Percentiles rank a stretch among this genome's conserved stretches.
Evolutionary conservation across 2,888 invertebrate genomes (phyloP).

Genomic region (Morpho deidamia): DNA sequence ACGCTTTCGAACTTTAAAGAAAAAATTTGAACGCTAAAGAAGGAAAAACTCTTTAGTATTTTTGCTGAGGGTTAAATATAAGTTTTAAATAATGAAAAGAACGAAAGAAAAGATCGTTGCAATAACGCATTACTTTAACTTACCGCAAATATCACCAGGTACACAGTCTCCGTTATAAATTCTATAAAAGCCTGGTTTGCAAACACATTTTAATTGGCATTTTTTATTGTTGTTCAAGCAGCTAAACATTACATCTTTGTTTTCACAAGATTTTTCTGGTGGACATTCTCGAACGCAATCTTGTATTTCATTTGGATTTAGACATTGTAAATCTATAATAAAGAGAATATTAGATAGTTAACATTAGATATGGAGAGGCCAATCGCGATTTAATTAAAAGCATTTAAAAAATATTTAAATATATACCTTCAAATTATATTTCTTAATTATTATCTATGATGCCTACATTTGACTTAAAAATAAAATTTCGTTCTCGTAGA

Average conservation of each 20-base stretch:
- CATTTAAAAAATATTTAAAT: no score
- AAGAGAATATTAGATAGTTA: background rate
- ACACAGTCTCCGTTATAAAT: slow-evolving; percentile 36
- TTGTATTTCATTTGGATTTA: slow-evolving; percentile 28
- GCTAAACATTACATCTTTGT: slow-evolving; percentile 26
- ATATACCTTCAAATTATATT: no score
- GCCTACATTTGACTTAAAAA: no score
- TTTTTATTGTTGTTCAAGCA: slow-evolving; percentile 26
- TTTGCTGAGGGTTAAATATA: no score
- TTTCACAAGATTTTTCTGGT: slow-evolving; percentile 36
- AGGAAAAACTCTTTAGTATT: no score
- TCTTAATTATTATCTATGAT: no score
- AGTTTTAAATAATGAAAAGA: background rate
- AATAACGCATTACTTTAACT: background rate
- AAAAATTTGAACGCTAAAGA: no score
- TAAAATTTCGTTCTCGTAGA: no score
- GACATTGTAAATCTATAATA: slow-evolving; percentile 29
- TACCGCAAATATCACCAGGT: slow-evolving; percentile 35
- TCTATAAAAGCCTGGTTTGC: slow-evolving; percentile 35
- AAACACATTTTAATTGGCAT: slow-evolving; percentile 37
- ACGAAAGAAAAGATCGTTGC: background rate
- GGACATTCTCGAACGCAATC: slow-evolving; percentile 33
- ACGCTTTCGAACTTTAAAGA: no score
- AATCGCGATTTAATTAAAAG: no score
- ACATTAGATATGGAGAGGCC: no score